Base-by-base conservation (phyloP, 2,113 vertebrate species). In the Orycteropus afer region DNA sequence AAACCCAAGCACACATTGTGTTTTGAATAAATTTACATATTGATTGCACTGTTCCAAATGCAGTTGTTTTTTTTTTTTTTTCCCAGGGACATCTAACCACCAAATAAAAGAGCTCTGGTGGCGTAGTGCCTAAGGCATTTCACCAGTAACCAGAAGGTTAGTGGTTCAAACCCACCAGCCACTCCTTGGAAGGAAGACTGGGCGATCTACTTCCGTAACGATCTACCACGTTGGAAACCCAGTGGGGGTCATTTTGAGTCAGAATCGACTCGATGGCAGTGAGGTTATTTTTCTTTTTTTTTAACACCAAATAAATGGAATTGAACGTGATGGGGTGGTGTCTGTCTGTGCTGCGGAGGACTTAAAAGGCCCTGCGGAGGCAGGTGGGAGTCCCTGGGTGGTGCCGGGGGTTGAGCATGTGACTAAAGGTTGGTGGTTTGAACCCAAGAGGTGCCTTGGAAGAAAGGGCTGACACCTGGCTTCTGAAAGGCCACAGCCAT, bases 11-110 rank as follows among this genome's bases (percentile, higher is more conserved):
- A 79, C 15, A 57, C 5, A 57, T 49, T 94, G 12, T 37, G 69
- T 74, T 94, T 89, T 91, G 76, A 95, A 95, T 95, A 91, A 80
- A 96, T 92, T 93, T 89, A 71, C 82, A 95, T 86, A 82, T 37
- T 42, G 89, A 77, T 86, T 12, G 2, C 23, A 86, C 34, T 86
- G 71, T 45, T 85, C 81, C 73, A 90, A 89, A 91, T 69, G 81
- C 55, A 71, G 80, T 13, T 25, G 79, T 92, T 63, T 81, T 27
- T 25, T 63, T 34, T 29, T 34, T 10, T 9, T 6, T 34, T 63
- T 63, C 17, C n/a, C n/a, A n/a, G n/a, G n/a, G n/a, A n/a, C n/a
- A n/a, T n/a, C n/a, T n/a, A n/a, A n/a, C n/a, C n/a, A n/a, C n/a
- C n/a, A n/a, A n/a, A n/a, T n/a, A n/a, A 59, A 59, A 59, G 57